These are phyloP conservation scores for Dolichallabes microphthalmus DNA, from an alignment of 2,113 vertebrate genomes.

Conservation along the genomic window DNA sequence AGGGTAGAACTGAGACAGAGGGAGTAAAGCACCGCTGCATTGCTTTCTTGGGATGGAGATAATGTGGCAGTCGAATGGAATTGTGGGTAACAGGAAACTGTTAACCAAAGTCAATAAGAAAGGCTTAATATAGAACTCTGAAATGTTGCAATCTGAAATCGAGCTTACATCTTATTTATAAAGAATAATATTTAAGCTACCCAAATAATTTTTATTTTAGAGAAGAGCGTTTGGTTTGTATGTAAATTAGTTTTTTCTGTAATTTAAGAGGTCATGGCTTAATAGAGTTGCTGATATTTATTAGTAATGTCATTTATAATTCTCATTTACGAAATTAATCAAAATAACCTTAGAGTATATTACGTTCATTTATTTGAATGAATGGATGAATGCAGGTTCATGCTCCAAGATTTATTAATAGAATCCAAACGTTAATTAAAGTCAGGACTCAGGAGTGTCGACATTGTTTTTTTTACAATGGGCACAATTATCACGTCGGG, in stretches of 20 bases:
- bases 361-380: neutral
- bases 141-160: too few species aligned
- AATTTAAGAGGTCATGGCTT: neutral
- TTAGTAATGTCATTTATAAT: neutral
- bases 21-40: neutral
- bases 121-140: neutral
- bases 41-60: neutral
- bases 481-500: neutral
- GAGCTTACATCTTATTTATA: neutral
- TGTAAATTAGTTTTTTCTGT: neutral
- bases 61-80: neutral
- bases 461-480: neutral
- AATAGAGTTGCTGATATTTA: neutral
- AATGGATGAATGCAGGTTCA: neutral
- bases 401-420: neutral
- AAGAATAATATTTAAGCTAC: neutral
- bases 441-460: neutral
- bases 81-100: neutral
- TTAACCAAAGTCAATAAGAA: neutral
- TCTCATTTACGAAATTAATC: neutral
- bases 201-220: neutral
- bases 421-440: neutral
- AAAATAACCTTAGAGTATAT: neutral
- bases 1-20: neutral
- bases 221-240: neutral